A percentile compares a stretch with the other conserved stretches of the same genome.
Conservation (phyloP, 2,113 vertebrate species). For the Megaleporinus macrocephalus region DNA sequence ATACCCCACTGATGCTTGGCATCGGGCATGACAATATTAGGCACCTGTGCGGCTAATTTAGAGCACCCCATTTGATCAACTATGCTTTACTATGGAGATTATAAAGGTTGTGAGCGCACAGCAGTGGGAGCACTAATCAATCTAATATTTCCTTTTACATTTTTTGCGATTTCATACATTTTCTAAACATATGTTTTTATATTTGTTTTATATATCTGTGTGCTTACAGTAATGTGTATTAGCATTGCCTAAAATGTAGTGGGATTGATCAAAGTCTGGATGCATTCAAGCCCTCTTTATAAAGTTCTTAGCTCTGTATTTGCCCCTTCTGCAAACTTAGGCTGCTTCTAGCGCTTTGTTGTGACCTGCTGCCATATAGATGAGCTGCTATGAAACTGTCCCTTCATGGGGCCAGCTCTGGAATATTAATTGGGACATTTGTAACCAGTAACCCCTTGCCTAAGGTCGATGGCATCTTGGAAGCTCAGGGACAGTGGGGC, state of each 20-base stretch:
- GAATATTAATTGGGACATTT: slow-evolving; percentile 31
- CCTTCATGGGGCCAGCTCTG: slow-evolving; percentile 3
- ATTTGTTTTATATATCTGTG: not conserved
- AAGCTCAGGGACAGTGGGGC: no score
- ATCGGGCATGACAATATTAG: no score
- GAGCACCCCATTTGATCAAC: no score
- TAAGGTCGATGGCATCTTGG: not conserved
- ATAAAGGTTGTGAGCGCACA: no score
- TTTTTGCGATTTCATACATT: no score
- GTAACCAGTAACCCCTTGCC: not conserved
- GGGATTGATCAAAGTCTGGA: not conserved
- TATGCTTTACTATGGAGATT: no score
- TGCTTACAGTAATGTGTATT: not conserved
- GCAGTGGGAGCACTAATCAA: no score
- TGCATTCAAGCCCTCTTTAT: not conserved
- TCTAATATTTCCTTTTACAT: no score
- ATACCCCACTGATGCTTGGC: no score
- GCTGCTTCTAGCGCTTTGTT: slow-evolving; percentile 29
- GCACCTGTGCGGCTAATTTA: no score
- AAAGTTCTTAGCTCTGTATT: not conserved
- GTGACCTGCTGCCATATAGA: slow-evolving; percentile 39
- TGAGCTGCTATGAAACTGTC: slow-evolving; percentile 43
- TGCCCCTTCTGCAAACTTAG: not conserved
- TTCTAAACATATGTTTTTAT: not conserved
- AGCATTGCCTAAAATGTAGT: not conserved